phyloP scores from a whole-genome alignment of 2,113 vertebrate species.

The Taxidea taxus region DNA sequence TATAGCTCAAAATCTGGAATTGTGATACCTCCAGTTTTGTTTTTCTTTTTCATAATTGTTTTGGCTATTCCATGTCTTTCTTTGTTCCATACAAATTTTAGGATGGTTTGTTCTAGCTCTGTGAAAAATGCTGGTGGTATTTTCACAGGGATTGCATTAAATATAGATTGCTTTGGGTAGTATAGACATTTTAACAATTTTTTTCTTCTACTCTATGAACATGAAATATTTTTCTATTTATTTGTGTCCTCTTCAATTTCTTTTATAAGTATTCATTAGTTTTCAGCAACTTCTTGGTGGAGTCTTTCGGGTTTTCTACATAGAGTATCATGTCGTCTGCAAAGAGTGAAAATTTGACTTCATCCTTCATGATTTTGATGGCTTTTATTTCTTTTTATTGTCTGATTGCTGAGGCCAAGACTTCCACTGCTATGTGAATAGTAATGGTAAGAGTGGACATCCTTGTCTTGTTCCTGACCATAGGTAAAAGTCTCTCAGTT shows the following conservation, averaged over 20 bases:
- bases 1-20: neutral
- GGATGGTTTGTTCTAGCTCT: neutral
- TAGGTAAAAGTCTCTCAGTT: neutral
- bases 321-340: neutral
- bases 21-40: neutral
- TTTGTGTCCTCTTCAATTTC: too few relatives aligned
- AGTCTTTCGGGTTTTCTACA: too few relatives aligned
- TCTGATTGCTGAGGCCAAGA: neutral
- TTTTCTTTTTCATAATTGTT: neutral
- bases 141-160: neutral
- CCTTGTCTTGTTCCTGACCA: neutral
- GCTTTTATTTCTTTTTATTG: neutral
- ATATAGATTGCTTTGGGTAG: neutral
- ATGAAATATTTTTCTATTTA: too few relatives aligned
- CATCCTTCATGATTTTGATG: neutral
- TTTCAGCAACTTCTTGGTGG: too few relatives aligned
- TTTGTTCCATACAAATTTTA: neutral
- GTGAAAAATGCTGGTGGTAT: neutral
- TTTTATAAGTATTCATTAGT: too few relatives aligned
- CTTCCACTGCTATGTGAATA: neutral
- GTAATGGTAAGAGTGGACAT: neutral
- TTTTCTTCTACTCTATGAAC: too few relatives aligned
- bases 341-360: neutral
- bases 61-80: neutral
- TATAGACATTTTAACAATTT: neutral